Base-by-base conservation (phyloP, 2,888 invertebrate genomes). In the Tridacna crocea region DNA sequence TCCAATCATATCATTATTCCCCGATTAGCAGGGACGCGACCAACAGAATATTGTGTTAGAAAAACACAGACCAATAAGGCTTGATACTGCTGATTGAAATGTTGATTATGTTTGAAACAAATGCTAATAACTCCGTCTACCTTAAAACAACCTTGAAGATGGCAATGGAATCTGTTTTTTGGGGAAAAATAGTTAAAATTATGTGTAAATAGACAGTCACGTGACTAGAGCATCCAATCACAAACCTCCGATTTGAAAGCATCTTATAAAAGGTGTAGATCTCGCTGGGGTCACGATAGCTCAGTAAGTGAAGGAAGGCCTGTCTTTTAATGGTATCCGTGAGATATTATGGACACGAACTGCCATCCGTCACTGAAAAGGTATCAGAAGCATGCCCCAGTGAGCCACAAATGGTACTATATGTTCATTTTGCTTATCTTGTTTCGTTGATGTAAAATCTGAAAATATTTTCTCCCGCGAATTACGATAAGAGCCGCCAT, bases 321-420 rank as follows among this genome's bases (percentile, higher is more conserved):
- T 87, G 89, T 87, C 88, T 89, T 87, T 88, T 84, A 77, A 87
- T 84, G 85, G 89, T 91, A 93, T 93, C 93, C 90, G 86, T 88
- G 89, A 79, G 88, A 89, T 89, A 90, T 90, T 94, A 95, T 95
- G 95, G 95, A 95, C 93, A 94, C 94, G 92, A 94, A 94, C 93
- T 94, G 93, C 94, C 95, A 95, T 95, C 94, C 94, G 93, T 93
- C 93, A 90, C 93, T 94, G 93, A 94, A 94, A 94, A 92, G 93
- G 92, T 94, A 92, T 92, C 93, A 94, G 92, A 94, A 94, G 93
- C 93, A 93, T 92, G 94, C 94, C 92, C 92, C 93, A 92, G 92
- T 93, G 92, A 92, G 91, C 93, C 92, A 91, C 91, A 92, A 93
- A 94, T 94, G 94, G 94, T 95, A 95, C 94, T 95, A 93, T 94